Conservation (phyloP, 2,797 vertebrate species). For the Labroides dimidiatus region DNA sequence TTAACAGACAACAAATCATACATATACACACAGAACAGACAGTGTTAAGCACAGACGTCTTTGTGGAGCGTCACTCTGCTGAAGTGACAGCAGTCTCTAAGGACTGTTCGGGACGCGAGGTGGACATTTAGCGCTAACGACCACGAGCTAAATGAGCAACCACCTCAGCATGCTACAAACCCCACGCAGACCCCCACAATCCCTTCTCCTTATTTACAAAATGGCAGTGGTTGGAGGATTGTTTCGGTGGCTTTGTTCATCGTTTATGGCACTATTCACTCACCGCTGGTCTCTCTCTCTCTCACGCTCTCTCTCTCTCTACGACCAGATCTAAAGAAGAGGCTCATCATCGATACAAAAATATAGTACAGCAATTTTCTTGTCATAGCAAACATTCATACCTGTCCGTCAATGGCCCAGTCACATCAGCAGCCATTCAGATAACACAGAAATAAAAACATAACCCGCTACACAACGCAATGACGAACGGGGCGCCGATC, state of each 20-base stretch:
- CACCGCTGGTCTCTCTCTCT: slow-evolving; percentile 7
- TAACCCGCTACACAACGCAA: slow-evolving; percentile 39
- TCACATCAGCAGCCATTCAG: slow-evolving; percentile 60
- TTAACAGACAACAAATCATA: slow-evolving; percentile 47
- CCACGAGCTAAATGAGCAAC: slow-evolving; percentile 15
- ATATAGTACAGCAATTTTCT: slow-evolving; percentile 78
- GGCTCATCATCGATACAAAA: slow-evolving; percentile 70
- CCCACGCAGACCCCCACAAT: neutral
- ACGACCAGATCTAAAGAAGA: slow-evolving; percentile 30
- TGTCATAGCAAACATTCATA: slow-evolving; percentile 81
- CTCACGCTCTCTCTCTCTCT: neutral
- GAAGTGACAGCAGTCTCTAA: slow-evolving; percentile 45
- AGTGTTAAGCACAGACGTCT: slow-evolving; percentile 51
- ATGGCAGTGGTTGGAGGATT: slow-evolving; percentile 62
- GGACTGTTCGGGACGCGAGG: neutral
- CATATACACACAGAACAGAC: slow-evolving; percentile 42
- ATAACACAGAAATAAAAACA: slow-evolving; percentile 12
- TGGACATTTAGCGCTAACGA: slow-evolving; percentile 5
- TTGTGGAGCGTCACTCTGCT: too few relatives aligned
- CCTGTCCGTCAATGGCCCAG: slow-evolving; percentile 67
- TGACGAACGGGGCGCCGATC: slow-evolving; percentile 1
- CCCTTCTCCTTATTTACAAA: slow-evolving; percentile 58
- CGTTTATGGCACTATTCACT: slow-evolving; percentile 4
- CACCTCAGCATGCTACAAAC: slow-evolving; percentile 3
- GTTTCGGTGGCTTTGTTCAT: slow-evolving; percentile 42